Conservation (phyloP, 2,797 vertebrate genomes). For the Mus spretus region DNA sequence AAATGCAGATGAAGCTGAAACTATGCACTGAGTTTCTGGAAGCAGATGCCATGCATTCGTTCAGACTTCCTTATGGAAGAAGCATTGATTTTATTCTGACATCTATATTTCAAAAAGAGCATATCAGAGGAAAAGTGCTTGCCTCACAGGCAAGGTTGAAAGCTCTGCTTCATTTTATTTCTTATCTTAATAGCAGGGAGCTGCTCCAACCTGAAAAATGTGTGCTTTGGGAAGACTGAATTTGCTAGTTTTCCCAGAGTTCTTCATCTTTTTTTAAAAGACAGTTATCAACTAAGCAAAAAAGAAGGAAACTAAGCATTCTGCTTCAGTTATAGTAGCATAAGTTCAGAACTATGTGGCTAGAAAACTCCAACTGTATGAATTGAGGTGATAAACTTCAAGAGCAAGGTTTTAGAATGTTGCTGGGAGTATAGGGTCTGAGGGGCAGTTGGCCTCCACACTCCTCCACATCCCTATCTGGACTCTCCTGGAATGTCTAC, state of each 20-base stretch:
- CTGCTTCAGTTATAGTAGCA: conserved; percentile 47
- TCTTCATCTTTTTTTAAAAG: conserved; percentile 77
- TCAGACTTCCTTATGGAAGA: conserved; percentile 60
- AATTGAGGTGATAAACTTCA: conserved; percentile 54
- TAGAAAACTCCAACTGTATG: conserved; percentile 40
- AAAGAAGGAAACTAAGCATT: conserved; percentile 65
- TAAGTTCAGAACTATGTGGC: conserved; percentile 35
- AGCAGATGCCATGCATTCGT: neutral
- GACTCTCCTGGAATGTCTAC: neutral
- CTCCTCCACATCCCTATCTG: neutral
- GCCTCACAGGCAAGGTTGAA: conserved; percentile 71
- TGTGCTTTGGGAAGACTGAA: conserved; percentile 71
- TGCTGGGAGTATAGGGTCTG: neutral
- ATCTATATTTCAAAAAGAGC: conserved; percentile 75
- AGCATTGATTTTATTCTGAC: conserved; percentile 71
- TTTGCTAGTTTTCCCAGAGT: conserved; percentile 46
- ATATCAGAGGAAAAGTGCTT: conserved; percentile 57
- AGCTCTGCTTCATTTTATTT: conserved; percentile 79
- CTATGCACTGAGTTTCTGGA: neutral
- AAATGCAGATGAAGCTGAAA: conserved; percentile 61
- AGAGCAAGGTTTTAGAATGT: neutral
- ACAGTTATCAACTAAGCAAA: conserved; percentile 78
- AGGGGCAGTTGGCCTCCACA: neutral
- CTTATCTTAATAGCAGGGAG: conserved; percentile 79
- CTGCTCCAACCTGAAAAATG: conserved; percentile 70